Conservation (phyloP, 2,797 vertebrate species). For the Channallabes apus region DNA sequence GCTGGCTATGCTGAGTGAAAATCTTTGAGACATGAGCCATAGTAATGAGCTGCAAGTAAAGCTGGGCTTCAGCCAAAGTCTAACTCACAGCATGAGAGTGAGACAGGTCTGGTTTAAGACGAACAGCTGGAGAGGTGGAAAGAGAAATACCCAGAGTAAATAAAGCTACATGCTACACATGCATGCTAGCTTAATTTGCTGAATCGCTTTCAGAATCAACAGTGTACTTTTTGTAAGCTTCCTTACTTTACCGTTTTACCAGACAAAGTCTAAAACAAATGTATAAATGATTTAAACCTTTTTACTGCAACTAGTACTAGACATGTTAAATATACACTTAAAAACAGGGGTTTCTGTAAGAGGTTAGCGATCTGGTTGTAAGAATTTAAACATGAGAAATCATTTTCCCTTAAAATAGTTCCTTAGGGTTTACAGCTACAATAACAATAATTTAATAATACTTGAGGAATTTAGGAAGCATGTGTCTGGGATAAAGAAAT, state of each 20-base stretch:
- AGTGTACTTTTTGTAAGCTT: background rate
- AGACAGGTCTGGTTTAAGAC: constrained; percentile 38
- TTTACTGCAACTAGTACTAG: background rate
- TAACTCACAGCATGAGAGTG: constrained; percentile 56
- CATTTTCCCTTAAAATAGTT: background rate
- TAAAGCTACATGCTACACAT: background rate
- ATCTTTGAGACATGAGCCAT: constrained; percentile 46
- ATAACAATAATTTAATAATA: constrained; percentile 3
- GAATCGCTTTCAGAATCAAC: background rate
- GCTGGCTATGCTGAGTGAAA: constrained; percentile 41
- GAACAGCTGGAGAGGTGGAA: constrained; percentile 27
- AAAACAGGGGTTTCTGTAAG: background rate
- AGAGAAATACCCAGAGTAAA: constrained; percentile 14
- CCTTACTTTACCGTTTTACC: background rate
- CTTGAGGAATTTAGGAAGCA: constrained; percentile 3
- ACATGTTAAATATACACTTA: background rate
- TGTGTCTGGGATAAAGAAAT: background rate
- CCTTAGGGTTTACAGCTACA: constrained; percentile 3
- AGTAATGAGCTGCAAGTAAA: constrained; percentile 36
- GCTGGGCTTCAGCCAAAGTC: constrained; percentile 64
- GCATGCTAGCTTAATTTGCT: background rate
- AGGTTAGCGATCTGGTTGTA: constrained; percentile 3
- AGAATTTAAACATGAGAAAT: constrained; percentile 6
- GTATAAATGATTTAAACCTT: background rate
- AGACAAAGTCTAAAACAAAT: background rate